Evolutionary conservation across 2,797 vertebrate species (phyloP).

Genomic region (Gobio occitaniae): DNA sequence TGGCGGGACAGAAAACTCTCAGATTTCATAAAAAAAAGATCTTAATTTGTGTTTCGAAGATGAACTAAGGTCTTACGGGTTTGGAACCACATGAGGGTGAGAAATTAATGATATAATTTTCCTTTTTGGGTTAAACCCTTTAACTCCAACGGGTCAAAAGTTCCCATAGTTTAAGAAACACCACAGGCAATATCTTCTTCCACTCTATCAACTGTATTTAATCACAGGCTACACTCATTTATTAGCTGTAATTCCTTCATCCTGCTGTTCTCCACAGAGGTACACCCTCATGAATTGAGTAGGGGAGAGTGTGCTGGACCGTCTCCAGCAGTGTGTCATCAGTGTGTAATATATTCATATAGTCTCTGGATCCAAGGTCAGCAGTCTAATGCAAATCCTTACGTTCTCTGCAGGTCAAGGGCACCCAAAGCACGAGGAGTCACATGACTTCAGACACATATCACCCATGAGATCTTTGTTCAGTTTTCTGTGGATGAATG

Average conservation of each 20-base stretch:
- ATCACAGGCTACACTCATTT: not conserved
- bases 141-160: not conserved
- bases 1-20: too few relatives aligned
- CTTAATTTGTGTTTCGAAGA: too few relatives aligned
- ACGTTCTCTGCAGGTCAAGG: slow-evolving; percentile 38
- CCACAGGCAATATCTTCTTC: not conserved
- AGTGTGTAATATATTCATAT: slow-evolving; percentile 56
- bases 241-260: not conserved
- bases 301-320: slow-evolving; percentile 20
- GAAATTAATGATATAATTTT: too few relatives aligned
- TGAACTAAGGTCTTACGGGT: too few relatives aligned
- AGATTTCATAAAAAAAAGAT: too few relatives aligned
- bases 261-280: not conserved
- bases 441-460: not conserved
- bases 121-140: too few relatives aligned
- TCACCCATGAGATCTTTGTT: not conserved
- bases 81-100: too few relatives aligned
- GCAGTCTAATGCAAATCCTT: slow-evolving; percentile 15
- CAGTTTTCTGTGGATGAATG: not conserved
- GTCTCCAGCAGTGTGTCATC: slow-evolving; percentile 46
- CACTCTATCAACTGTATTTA: slow-evolving; percentile 34
- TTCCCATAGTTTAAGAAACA: not conserved
- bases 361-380: slow-evolving; percentile 16
- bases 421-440: not conserved
- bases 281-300: not conserved